Evolutionary conservation across 92 coral and sea anemone species (phyloP).

Genomic region (Epizoanthus rinbou): DNA sequence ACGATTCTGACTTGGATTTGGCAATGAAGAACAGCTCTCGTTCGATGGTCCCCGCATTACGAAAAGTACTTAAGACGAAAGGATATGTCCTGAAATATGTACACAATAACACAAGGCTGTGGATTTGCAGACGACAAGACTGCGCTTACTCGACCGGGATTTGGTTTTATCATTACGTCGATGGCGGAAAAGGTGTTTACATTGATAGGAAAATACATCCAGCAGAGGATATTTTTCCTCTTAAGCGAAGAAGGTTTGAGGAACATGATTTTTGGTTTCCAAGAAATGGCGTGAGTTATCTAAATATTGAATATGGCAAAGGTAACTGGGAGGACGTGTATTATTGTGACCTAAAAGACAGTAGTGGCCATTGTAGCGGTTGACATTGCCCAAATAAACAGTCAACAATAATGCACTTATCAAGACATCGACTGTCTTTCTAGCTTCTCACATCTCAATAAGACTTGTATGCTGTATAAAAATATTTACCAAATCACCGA

Average conservation of each 20-base stretch:
- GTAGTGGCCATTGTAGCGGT: too few species aligned
- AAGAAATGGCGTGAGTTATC: not conserved
- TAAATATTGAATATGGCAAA: constrained; percentile 23
- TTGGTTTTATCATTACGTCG: not conserved
- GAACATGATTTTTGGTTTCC: constrained; percentile 39
- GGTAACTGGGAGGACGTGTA: constrained; percentile 7
- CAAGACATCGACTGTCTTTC: too few species aligned
- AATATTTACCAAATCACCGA: too few species aligned
- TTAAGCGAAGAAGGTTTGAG: constrained; percentile 29
- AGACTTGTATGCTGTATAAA: too few species aligned
- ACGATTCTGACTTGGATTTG: constrained; percentile 34
- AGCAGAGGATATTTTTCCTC: constrained; percentile 13
- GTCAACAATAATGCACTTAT: too few species aligned
- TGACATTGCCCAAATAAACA: too few species aligned
- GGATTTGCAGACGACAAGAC: not conserved
- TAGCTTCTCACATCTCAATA: too few species aligned
- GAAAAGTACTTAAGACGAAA: not conserved
- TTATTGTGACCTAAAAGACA: not conserved
- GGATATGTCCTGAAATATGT: constrained; percentile 7
- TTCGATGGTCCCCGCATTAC: not conserved
- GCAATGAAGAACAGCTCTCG: not conserved
- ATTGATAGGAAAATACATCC: not conserved
- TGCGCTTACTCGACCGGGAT: not conserved
- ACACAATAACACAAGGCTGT: not conserved
- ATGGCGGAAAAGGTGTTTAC: not conserved